Evolutionary conservation across 2,888 invertebrate species (phyloP).

Genomic region (Parnassius apollo): DNA sequence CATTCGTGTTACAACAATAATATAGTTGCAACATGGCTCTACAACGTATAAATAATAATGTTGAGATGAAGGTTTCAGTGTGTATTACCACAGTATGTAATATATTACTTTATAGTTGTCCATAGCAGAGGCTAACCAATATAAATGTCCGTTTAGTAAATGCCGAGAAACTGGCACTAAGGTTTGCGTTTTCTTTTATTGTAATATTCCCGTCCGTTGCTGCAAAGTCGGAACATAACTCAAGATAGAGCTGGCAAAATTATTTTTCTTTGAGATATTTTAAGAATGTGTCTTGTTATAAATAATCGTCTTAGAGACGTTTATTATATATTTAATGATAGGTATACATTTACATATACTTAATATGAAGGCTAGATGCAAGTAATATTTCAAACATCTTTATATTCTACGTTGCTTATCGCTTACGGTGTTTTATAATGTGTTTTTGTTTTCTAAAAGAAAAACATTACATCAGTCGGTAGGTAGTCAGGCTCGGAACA

Average conservation of each 20-base stretch:
- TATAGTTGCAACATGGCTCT: too few relatives aligned
- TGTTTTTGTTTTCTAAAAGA: too few relatives aligned
- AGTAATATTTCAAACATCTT: too few relatives aligned
- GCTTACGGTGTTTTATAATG: too few relatives aligned
- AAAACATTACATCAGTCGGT: too few relatives aligned
- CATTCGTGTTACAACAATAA: too few relatives aligned
- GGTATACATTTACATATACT: too few relatives aligned
- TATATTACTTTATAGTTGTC: slow-evolving; percentile 3
- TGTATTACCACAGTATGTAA: slow-evolving; percentile 2
- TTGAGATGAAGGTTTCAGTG: neutral
- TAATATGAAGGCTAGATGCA: too few relatives aligned
- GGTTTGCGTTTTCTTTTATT: slow-evolving; percentile 10
- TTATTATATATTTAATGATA: neutral
- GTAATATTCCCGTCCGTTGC: slow-evolving; percentile 2
- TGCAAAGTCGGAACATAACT: slow-evolving; percentile 15
- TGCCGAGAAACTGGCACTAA: slow-evolving; percentile 6
- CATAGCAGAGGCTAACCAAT: slow-evolving; percentile 8
- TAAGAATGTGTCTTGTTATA: slow-evolving; percentile 8
- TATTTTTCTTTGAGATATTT: slow-evolving; percentile 15
- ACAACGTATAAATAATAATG: too few relatives aligned
- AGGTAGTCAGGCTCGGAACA: too few relatives aligned
- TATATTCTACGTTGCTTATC: too few relatives aligned
- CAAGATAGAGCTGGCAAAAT: slow-evolving; percentile 17
- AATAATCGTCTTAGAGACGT: slow-evolving; percentile 5
- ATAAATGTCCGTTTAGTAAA: slow-evolving; percentile 9